Evolutionary conservation across 2,797 vertebrate species (phyloP).

Genomic region (Denticeps clupeoides): DNA sequence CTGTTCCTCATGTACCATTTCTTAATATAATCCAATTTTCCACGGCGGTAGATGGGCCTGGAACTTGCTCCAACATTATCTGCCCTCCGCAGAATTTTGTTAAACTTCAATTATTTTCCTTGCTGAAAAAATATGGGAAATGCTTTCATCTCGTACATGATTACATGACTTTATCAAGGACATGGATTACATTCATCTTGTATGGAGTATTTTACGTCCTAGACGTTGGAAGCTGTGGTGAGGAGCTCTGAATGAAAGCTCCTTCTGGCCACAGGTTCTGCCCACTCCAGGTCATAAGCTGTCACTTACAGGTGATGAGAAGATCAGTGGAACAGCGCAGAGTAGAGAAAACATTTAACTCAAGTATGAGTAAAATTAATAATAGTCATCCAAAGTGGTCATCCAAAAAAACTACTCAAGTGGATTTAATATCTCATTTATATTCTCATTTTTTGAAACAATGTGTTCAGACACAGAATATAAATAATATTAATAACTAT

Average conservation of each 20-base stretch:
- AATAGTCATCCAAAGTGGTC: too few species aligned
- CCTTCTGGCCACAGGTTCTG: too few species aligned
- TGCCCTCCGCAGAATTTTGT: conserved; percentile 32
- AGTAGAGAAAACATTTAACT: too few species aligned
- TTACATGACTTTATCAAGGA: conserved; percentile 38
- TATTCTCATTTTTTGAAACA: too few species aligned
- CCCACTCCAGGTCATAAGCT: too few species aligned
- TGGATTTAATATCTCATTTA: too few species aligned
- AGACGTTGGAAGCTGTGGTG: conserved; percentile 24
- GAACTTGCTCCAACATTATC: conserved; percentile 39
- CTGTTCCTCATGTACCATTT: conserved; percentile 37
- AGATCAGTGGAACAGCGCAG: too few species aligned
- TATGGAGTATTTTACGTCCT: conserved; percentile 28
- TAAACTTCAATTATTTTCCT: conserved; percentile 37
- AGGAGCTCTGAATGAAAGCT: conserved; percentile 20
- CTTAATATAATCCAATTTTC: conserved; percentile 53
- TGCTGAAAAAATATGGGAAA: conserved; percentile 18
- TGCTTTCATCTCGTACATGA: conserved; percentile 40
- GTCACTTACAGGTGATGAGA: too few species aligned
- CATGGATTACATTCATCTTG: conserved; percentile 42
- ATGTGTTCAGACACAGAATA: too few species aligned
- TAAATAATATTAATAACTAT: too few species aligned
- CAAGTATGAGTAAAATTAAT: too few species aligned
- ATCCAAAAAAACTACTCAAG: too few species aligned
- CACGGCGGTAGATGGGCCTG: conserved; percentile 36